phyloP scores from a whole-genome alignment of 2,888 invertebrate species.

The Dasysyrphus albostriatus region DNA sequence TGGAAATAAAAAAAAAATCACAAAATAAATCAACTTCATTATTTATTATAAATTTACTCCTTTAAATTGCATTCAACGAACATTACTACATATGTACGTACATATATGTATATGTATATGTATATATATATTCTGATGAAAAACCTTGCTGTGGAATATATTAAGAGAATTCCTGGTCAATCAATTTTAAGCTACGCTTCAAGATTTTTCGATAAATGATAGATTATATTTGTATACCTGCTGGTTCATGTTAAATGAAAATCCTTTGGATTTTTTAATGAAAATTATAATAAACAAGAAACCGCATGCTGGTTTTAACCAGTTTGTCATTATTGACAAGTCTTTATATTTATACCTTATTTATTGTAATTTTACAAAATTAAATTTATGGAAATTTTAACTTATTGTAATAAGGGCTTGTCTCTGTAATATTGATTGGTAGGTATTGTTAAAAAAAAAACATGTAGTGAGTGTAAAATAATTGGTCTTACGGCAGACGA shows the following conservation, averaged over 20 bases:
- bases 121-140: not conserved
- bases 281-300: constrained; percentile 18
- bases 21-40: constrained; percentile 17
- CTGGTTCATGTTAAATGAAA: not conserved
- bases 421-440: not conserved
- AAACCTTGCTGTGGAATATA: constrained; percentile 6
- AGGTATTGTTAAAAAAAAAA: not conserved
- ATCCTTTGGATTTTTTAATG: constrained; percentile 1
- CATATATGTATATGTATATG: too few relatives aligned
- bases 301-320: not conserved
- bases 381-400: not conserved
- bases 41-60: not conserved
- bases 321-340: not conserved
- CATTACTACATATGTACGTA: not conserved
- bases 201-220: constrained; percentile 29
- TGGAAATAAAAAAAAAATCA: not conserved
- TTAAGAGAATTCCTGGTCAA: constrained; percentile 1
- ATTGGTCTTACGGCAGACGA: too few relatives aligned
- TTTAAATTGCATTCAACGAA: not conserved
- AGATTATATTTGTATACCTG: not conserved
- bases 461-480: not conserved
- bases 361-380: not conserved
- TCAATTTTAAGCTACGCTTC: constrained; percentile 2
- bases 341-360: not conserved
- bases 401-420: not conserved